Evolutionary conservation across 2,797 vertebrate species (phyloP).

Genomic region (Alosa sapidissima): DNA sequence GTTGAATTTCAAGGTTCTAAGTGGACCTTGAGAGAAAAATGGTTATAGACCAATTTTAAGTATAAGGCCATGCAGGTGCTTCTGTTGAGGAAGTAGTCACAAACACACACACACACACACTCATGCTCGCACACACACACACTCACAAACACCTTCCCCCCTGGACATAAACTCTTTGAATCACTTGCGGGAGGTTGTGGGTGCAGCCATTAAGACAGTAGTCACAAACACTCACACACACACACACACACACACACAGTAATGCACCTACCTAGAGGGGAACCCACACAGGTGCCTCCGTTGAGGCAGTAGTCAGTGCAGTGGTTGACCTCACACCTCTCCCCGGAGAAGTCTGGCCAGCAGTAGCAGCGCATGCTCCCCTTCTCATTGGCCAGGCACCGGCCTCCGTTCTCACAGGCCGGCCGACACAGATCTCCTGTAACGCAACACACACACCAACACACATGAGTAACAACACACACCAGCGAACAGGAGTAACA

Average conservation of each 20-base stretch:
- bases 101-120: no score
- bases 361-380: constrained; percentile 92
- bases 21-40: background rate
- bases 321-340: constrained; percentile 94
- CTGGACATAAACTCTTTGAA: no score
- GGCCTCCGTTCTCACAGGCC: constrained; percentile 94
- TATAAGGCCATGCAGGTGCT: no score
- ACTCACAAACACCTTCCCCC: no score
- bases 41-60: background rate
- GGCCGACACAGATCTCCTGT: constrained; percentile 90
- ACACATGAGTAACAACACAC: background rate
- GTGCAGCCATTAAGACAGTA: no score
- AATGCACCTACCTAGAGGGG: constrained; percentile 82
- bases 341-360: constrained; percentile 97
- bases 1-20: background rate
- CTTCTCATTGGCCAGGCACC: constrained; percentile 93
- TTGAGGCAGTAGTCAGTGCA: constrained; percentile 95
- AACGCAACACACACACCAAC: constrained; percentile 32
- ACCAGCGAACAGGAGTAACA: constrained; percentile 37
- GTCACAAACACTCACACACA: background rate
- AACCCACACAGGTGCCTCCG: constrained; percentile 91
- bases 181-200: no score
- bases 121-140: no score
- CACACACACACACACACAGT: background rate
- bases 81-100: no score